phyloP scores from a whole-genome alignment of 2,888 invertebrate species.

The Scaptodrosophila latifasciaeformis region DNA sequence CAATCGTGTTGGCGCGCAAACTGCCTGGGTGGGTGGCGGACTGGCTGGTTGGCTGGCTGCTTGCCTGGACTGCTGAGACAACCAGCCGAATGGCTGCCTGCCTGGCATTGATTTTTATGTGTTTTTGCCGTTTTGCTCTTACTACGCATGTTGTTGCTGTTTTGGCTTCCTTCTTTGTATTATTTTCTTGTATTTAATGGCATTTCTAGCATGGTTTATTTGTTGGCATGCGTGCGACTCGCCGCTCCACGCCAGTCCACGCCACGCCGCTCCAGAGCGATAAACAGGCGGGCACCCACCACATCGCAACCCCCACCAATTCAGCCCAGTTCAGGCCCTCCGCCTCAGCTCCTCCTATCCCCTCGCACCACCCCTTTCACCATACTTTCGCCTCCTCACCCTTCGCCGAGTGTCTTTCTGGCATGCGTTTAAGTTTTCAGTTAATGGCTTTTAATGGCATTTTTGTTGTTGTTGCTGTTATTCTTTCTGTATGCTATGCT shows the following conservation, averaged over 20 bases:
- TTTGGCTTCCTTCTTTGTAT: slow-evolving; percentile 31
- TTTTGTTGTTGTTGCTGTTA: slow-evolving; percentile 29
- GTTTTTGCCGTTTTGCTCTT: not conserved
- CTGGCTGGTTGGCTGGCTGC: slow-evolving; percentile 13
- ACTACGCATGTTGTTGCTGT: slow-evolving; percentile 16
- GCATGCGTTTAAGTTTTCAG: slow-evolving; percentile 69
- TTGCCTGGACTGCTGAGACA: no score
- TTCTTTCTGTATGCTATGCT: slow-evolving; percentile 7
- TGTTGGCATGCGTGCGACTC: slow-evolving; percentile 65
- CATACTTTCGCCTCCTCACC: not conserved
- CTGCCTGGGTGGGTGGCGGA: slow-evolving; percentile 41
- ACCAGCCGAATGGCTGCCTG: slow-evolving; percentile 29
- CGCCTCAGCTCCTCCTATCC: slow-evolving; percentile 3
- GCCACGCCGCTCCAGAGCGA: no score
- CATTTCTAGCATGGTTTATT: slow-evolving; percentile 64
- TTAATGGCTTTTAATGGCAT: slow-evolving; percentile 70
- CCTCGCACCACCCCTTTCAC: not conserved
- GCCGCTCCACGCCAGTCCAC: slow-evolving; percentile 27
- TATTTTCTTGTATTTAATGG: slow-evolving; percentile 62
- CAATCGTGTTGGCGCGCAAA: slow-evolving; percentile 3
- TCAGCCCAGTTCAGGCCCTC: not conserved
- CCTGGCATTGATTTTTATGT: slow-evolving; percentile 59
- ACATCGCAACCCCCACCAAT: not conserved
- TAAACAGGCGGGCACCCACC: slow-evolving; percentile 51
- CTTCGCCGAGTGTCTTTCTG: slow-evolving; percentile 36